Conservation (phyloP, 1,140 invertebrate genomes). For the Solenopsis fugax region DNA sequence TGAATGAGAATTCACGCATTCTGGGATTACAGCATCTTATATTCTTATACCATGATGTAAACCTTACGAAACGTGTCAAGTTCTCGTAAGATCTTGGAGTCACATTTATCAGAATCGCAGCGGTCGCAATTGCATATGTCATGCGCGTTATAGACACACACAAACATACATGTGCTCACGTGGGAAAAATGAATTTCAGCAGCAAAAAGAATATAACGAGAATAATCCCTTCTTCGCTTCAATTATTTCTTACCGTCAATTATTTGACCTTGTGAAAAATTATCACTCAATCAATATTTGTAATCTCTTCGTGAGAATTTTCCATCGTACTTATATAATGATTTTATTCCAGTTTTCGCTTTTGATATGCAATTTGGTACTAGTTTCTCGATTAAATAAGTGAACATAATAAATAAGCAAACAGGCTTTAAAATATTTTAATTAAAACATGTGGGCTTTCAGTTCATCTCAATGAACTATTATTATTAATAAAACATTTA, state of each 20-base stretch:
- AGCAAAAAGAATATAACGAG: slow-evolving; percentile 2
- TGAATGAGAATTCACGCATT: background rate
- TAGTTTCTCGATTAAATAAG: background rate
- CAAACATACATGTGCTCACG: background rate
- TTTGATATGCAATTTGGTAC: background rate
- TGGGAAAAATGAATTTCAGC: background rate
- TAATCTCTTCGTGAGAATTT: slow-evolving; percentile 34
- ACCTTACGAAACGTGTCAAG: slow-evolving; percentile 9
- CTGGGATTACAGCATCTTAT: slow-evolving; percentile 5
- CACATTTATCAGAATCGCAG: slow-evolving; percentile 1
- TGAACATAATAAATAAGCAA: too few species aligned
- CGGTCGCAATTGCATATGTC: slow-evolving; percentile 1
- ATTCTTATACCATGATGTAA: slow-evolving; percentile 34
- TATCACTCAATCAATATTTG: background rate
- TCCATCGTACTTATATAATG: background rate
- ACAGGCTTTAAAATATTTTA: background rate
- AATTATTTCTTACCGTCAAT: slow-evolving; percentile 19
- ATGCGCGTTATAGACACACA: background rate
- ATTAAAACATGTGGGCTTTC: background rate
- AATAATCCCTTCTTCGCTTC: slow-evolving; percentile 44
- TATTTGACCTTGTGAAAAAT: background rate
- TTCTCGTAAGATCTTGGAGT: background rate
- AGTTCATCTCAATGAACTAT: background rate
- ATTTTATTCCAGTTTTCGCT: slow-evolving; percentile 1
- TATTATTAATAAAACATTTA: background rate